Base-by-base conservation (phyloP, 1,140 invertebrate species). In the Drosophila bipectinata region DNA sequence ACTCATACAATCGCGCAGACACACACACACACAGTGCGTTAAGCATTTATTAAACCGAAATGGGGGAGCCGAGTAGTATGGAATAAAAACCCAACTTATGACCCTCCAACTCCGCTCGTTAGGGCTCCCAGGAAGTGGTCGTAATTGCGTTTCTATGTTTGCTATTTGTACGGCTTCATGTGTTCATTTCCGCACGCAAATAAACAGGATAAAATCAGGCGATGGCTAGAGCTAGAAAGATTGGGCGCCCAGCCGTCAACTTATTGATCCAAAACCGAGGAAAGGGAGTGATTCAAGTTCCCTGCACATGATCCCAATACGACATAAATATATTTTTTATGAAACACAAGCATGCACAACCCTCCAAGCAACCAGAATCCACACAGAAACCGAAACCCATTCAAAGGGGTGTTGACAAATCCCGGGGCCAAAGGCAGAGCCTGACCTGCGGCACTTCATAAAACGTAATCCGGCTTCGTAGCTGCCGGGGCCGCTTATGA, bases 161-260 rank as follows among this genome's bases (percentile, higher is more conserved):
- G 57, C 41, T 55, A 87, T 87, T 81, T 80, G 82, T 81, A 66
- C 59, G 77, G 68, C 63, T 74, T 87, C 81, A 87, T 87, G 73
- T 85, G 81, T 73, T 84, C 81, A 84, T 87, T 87, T 84, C 81
- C 81, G 77, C 82, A 84, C 81, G 78, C 82, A 84, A 84, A 84
- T 87, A 84, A 84, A 81, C 68, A 71, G 72, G 53, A 67, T 76
- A 69, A 78, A 77, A 62, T 59, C 72, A 49, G 60, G 60, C 77
- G 51, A 59, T 26, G 62, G 15, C 49, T 62, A 26, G 3, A 55
- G 62, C 34, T 55, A 37, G n/a, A 52, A 60, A n/a, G 10, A 39
- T 12, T 30, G 34, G 4, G 0, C n/a, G 8, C 47, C 12, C 9
- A 18, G 9, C 24, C 39, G 4, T n/a, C n/a, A 5, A 66, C 53